Evolutionary conservation across 1,140 invertebrate genomes (phyloP).

Genomic region (Tetragonula clypearis): DNA sequence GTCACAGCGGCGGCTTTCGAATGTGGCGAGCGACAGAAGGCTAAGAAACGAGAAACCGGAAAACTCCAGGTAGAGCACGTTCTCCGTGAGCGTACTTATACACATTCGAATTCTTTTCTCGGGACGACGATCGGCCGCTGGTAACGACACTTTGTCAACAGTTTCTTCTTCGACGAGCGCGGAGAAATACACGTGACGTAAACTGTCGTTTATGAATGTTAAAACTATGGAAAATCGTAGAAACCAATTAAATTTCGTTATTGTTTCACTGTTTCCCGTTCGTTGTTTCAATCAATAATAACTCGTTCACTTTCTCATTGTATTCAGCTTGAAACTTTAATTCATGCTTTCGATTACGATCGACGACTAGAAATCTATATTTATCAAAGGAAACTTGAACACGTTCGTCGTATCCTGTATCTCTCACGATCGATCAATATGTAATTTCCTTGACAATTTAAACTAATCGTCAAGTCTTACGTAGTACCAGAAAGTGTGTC

Average conservation of each 20-base stretch:
- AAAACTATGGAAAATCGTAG: not conserved
- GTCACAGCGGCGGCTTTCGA: slow-evolving; percentile 30
- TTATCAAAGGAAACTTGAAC: too few species aligned
- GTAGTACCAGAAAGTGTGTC: not conserved
- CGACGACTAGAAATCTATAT: too few species aligned
- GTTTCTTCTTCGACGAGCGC: too few species aligned
- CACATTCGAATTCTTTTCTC: slow-evolving; percentile 59
- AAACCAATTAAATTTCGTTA: too few species aligned
- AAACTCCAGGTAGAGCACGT: slow-evolving; percentile 26
- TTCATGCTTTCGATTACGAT: not conserved
- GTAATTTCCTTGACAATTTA: not conserved
- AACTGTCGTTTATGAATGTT: not conserved
- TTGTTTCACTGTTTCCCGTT: too few species aligned
- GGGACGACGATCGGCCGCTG: not conserved
- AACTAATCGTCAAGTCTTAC: not conserved
- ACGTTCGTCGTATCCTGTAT: too few species aligned
- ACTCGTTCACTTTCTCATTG: not conserved
- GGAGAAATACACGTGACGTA: not conserved
- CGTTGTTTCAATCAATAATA: not conserved
- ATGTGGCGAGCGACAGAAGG: not conserved
- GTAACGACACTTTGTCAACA: not conserved
- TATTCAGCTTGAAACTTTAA: not conserved
- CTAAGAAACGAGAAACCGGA: not conserved
- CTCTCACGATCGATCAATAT: not conserved
- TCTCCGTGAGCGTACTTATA: slow-evolving; percentile 53